Base-by-base conservation (phyloP, 2,113 vertebrate species). In the Megatriorchis doriae region DNA sequence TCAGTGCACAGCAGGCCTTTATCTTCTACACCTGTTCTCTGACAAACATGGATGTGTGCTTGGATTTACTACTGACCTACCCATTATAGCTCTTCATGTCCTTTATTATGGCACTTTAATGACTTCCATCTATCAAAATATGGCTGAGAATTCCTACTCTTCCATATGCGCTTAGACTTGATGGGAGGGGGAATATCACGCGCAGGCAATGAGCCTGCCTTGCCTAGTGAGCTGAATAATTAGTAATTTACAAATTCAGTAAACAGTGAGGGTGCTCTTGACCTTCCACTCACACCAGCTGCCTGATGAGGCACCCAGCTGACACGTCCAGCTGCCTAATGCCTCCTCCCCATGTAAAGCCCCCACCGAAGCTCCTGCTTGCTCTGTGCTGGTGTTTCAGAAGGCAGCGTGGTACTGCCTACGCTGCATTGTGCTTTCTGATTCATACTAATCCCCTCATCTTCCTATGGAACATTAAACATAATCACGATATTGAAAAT, bases 401-500 rank as follows among this genome's bases (percentile, higher is more conserved):
- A 16, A 96, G 90, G 82, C 90, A 92, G 82, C 12, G 1, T 48
- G 93, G 91, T 85, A 17, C 84, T 94, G 95, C 94, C 95, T 94
- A 92, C 91, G n/a, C 95, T 96, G 94, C 96, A 91, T 94, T 96
- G 95, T 96, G 88, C 94, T 75, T 85, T 93, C 96, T 93, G 94
- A 94, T 96, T 97, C 93, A 89, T 63, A 19, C 94, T 91, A 91
- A 94, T 97, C 91, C 84, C 91, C 87, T 94, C 91, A 91, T 96
- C 94, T 95, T 96, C 96, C 93, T 93, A 79, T 97, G 96, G 95
- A 95, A 95, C 95, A 82, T 97, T 96, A 96, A 97, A 82, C 95
- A 94, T 94, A 87, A 97, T 97, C 96, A 97, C 10, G 78, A 97
- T 97, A 97, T 87, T 95, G 97, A 96, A 97, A 97, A 95, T 75